Conservation (phyloP, 2,113 vertebrate species). For the Daphoenositta chrysoptera region DNA sequence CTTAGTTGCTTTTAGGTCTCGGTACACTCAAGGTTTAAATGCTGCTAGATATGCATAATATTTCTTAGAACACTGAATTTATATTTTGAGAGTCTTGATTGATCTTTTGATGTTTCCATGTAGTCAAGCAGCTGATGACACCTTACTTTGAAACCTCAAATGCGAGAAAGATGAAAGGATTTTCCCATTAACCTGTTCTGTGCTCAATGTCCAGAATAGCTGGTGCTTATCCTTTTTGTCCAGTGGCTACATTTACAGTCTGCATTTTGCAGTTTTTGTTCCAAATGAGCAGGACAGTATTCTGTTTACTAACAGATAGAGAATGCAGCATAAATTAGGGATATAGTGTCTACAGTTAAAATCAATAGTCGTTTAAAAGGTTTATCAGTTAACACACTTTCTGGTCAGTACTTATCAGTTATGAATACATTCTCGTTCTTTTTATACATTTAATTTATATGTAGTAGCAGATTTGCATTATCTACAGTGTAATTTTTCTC, state of each 20-base stretch:
- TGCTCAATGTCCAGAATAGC: neutral
- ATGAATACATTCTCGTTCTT: neutral
- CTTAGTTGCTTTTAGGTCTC: neutral
- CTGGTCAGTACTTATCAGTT: neutral
- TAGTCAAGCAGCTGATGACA: neutral
- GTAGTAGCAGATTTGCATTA: neutral
- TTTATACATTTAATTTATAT: neutral
- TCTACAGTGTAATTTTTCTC: neutral
- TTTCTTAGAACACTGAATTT: neutral
- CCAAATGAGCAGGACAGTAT: neutral
- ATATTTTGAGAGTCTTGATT: neutral
- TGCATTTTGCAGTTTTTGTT: neutral
- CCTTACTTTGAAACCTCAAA: neutral
- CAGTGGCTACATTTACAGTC: neutral
- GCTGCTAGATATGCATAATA: neutral
- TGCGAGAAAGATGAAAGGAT: neutral
- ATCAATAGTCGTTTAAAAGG: neutral
- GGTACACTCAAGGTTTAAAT: neutral
- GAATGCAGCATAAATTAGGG: neutral
- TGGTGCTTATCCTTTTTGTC: neutral
- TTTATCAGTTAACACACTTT: neutral
- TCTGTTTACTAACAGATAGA: neutral
- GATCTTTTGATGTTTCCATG: neutral
- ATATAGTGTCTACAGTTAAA: neutral
- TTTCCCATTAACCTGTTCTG: neutral